Percentiles rank a stretch among this genome's conserved stretches.
Evolutionary conservation across 2,797 vertebrate genomes (phyloP).

Genomic region (Philypnodon macrostomus): DNA sequence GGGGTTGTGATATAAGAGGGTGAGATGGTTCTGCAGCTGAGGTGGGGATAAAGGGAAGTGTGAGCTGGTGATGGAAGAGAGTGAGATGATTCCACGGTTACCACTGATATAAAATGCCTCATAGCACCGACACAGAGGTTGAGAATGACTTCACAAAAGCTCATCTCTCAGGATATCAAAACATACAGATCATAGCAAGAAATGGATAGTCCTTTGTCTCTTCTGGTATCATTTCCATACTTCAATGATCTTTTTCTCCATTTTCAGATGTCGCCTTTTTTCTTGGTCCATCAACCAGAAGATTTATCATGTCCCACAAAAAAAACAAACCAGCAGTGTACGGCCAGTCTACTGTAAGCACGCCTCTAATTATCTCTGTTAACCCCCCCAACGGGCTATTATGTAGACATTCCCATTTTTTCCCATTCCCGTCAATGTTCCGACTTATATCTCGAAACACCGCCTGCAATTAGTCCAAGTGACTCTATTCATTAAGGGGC

Average conservation of each 20-base stretch:
- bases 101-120: slow-evolving; percentile 4
- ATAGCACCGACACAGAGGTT: slow-evolving; percentile 8
- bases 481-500: slow-evolving; percentile 77
- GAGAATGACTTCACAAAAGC: slow-evolving; percentile 1
- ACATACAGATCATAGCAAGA: slow-evolving; percentile 30
- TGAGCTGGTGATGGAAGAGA: too few species aligned
- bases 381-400: slow-evolving; percentile 61
- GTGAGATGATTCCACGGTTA: too few species aligned
- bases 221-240: slow-evolving; percentile 54
- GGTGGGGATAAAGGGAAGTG: too few species aligned
- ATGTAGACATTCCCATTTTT: slow-evolving; percentile 45
- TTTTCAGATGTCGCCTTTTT: slow-evolving; percentile 27
- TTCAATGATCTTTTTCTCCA: slow-evolving; percentile 29
- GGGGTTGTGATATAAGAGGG: too few species aligned
- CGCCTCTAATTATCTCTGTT: slow-evolving; percentile 74
- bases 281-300: slow-evolving; percentile 53
- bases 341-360: slow-evolving; percentile 63
- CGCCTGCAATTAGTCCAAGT: slow-evolving; percentile 75
- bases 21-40: too few species aligned
- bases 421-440: slow-evolving; percentile 31
- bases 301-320: slow-evolving; percentile 66
- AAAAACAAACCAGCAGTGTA: slow-evolving; percentile 62
- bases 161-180: slow-evolving; percentile 9
- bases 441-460: slow-evolving; percentile 68
- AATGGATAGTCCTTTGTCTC: slow-evolving; percentile 18